Evolutionary conservation across 2,797 vertebrate genomes (phyloP).

Genomic region (Enteromius viviparus): DNA sequence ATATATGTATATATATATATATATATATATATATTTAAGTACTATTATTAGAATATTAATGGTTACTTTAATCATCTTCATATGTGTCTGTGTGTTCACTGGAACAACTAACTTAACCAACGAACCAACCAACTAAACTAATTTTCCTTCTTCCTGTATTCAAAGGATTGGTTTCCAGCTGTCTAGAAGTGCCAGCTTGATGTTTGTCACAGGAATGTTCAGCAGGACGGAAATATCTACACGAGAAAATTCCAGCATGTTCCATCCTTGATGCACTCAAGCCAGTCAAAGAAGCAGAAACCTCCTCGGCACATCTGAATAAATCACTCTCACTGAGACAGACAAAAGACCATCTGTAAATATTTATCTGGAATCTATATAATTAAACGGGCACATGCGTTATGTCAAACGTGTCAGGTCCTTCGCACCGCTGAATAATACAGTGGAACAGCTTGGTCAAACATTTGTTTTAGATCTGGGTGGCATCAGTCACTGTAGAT

Average conservation of each 20-base stretch:
- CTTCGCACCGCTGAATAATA: conserved; percentile 66
- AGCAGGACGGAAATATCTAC: not conserved
- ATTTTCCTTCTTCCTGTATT: not conserved
- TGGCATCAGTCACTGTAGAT: conserved; percentile 49
- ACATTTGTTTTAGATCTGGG: conserved; percentile 72
- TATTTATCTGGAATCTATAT: conserved; percentile 80
- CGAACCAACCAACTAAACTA: not conserved
- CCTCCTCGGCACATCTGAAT: conserved; percentile 4
- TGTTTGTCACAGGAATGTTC: conserved; percentile 5
- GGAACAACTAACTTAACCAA: too few species aligned
- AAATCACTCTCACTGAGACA: conserved; percentile 9
- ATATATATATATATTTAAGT: not conserved
- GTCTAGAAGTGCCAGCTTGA: conserved; percentile 19
- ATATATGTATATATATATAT: too few species aligned
- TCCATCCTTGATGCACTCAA: conserved; percentile 11
- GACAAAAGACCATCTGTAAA: conserved; percentile 77
- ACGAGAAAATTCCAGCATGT: conserved; percentile 11
- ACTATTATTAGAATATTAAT: not conserved
- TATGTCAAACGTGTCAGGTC: conserved; percentile 71
- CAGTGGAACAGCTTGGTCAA: conserved; percentile 76
- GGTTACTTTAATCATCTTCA: not conserved
- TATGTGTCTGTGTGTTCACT: not conserved
- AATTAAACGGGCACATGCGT: conserved; percentile 79
- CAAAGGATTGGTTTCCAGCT: not conserved
- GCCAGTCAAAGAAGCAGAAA: not conserved